Evolutionary conservation across 2,888 invertebrate genomes (phyloP).

Genomic region (Andrena marginata): DNA sequence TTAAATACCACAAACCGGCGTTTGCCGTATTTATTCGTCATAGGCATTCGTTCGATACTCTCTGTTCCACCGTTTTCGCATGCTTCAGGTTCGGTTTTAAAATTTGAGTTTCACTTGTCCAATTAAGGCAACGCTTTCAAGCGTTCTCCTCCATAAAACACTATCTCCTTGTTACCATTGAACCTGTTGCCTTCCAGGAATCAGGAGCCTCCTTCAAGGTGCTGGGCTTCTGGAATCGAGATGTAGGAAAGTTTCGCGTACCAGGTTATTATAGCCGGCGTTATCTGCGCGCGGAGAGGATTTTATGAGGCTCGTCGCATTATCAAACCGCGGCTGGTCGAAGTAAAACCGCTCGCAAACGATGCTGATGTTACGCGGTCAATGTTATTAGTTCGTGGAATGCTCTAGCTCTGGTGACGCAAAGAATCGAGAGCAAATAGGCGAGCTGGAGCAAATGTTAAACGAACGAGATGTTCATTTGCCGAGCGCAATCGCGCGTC

Average conservation of each 20-base stretch:
- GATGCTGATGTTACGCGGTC: slow-evolving; percentile 62
- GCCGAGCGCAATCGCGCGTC: slow-evolving; percentile 29
- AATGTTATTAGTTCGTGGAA: slow-evolving; percentile 70
- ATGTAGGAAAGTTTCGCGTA: neutral
- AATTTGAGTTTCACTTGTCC: slow-evolving; percentile 1
- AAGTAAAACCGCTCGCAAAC: slow-evolving; percentile 51
- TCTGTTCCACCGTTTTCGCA: no score
- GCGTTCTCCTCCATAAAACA: neutral
- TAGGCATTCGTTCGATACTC: no score
- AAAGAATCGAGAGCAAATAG: slow-evolving; percentile 63
- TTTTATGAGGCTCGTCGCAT: slow-evolving; percentile 52
- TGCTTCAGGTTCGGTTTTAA: neutral
- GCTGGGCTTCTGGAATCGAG: neutral
- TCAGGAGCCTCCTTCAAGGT: neutral
- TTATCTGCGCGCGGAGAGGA: slow-evolving; percentile 44
- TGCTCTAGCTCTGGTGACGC: slow-evolving; percentile 59
- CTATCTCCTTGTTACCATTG: neutral
- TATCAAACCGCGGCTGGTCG: slow-evolving; percentile 40
- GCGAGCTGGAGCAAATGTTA: slow-evolving; percentile 68
- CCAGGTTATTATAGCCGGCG: slow-evolving; percentile 32
- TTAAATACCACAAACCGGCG: no score
- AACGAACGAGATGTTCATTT: slow-evolving; percentile 63
- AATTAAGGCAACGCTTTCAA: neutral
- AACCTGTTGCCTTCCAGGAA: neutral
- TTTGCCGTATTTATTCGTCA: no score